Evolutionary conservation across 1,140 invertebrate species (phyloP).

Genomic region (Danaus melanippus): DNA sequence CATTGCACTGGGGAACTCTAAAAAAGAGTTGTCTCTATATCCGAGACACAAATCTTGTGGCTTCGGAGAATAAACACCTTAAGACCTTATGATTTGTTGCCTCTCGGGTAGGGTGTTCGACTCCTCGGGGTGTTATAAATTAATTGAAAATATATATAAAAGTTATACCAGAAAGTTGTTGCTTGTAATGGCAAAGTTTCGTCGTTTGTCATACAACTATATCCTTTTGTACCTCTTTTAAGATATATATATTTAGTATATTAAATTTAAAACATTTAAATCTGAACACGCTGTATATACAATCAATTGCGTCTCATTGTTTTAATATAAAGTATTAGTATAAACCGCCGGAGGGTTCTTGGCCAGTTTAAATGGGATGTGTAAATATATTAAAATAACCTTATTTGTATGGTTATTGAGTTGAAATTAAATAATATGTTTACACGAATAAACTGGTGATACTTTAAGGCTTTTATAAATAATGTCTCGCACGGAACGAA

Average conservation of each 20-base stretch:
- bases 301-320: conserved; percentile 41
- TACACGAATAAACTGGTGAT: no score
- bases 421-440: no score
- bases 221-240: no score
- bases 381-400: no score
- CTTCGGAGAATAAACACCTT: conserved; percentile 28
- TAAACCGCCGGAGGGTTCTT: conserved; percentile 30
- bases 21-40: conserved; percentile 28
- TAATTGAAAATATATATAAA: no score
- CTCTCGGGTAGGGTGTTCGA: conserved; percentile 21
- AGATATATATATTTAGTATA: no score
- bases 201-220: background rate
- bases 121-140: background rate
- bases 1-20: conserved; percentile 17
- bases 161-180: background rate
- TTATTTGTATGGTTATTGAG: no score
- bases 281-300: conserved; percentile 25
- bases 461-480: no score
- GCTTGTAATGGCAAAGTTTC: conserved; percentile 10
- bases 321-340: conserved; percentile 38
- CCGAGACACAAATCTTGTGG: conserved; percentile 30
- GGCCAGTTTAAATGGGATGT: no score
- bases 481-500: no score
- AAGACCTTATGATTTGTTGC: conserved; percentile 43
- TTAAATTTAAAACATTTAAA: background rate